These are phyloP conservation scores for Pseudoatta argentina DNA, from an alignment of 1,140 invertebrate genomes.

Conservation along the genomic window DNA sequence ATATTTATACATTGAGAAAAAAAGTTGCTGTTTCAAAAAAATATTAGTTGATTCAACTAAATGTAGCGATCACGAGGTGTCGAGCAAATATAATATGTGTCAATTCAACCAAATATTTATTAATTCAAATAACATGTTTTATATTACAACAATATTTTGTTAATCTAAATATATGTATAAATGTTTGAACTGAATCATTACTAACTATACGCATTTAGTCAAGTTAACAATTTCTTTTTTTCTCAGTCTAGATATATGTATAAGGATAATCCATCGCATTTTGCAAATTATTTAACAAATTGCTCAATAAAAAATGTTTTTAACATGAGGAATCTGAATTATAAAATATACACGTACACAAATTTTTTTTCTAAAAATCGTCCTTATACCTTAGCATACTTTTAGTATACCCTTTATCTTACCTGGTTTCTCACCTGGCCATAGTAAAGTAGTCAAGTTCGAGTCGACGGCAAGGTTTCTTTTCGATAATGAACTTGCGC, in stretches of 20 bases:
- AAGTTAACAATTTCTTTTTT: too few relatives aligned
- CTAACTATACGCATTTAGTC: too few relatives aligned
- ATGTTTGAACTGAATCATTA: too few relatives aligned
- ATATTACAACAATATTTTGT: too few relatives aligned
- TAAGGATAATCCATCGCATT: neutral
- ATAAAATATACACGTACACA: neutral
- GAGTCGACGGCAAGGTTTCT: constrained; percentile 61
- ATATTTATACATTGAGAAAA: neutral
- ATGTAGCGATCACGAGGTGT: too few relatives aligned
- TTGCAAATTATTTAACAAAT: neutral
- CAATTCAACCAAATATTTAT: too few relatives aligned
- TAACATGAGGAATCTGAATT: neutral
- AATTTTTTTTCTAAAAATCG: neutral
- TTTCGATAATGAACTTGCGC: constrained; percentile 69
- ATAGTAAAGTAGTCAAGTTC: neutral
- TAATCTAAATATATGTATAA: too few relatives aligned
- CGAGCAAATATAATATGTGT: too few relatives aligned
- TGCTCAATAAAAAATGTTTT: neutral
- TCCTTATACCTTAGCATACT: too few relatives aligned
- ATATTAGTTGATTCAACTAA: too few relatives aligned
- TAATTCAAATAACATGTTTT: too few relatives aligned
- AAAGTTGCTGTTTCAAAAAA: too few relatives aligned
- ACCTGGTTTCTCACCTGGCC: neutral
- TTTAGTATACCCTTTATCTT: neutral
- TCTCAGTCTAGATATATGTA: neutral